A percentile compares a stretch with the other conserved stretches of the same genome.
These are phyloP conservation scores for Cephus rjabovi DNA, from an alignment of 2,888 invertebrate species.

Conservation along the genomic window DNA sequence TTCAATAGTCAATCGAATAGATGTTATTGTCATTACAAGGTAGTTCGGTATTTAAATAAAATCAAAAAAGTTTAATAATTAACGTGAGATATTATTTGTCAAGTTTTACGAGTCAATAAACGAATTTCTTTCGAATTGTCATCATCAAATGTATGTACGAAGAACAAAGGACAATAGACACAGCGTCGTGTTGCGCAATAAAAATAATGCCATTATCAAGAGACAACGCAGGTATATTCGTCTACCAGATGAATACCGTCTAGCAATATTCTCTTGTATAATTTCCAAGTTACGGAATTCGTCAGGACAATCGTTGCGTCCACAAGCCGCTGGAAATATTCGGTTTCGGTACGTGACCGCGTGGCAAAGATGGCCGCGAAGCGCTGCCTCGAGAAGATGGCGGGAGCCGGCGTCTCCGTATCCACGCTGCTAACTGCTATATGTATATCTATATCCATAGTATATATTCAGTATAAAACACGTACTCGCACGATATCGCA, in stretches of 20 bases:
- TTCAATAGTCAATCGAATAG: background rate
- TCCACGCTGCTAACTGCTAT: slow-evolving; percentile 3
- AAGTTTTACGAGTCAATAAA: background rate
- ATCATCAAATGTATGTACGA: background rate
- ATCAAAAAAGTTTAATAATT: background rate
- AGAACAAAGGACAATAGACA: background rate
- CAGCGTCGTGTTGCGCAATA: background rate
- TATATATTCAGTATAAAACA: background rate
- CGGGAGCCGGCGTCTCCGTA: slow-evolving; percentile 25
- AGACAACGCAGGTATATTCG: background rate
- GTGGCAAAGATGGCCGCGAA: slow-evolving; percentile 51
- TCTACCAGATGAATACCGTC: background rate
- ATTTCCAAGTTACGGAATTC: background rate
- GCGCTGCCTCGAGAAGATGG: slow-evolving; percentile 48
- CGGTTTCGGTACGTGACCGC: slow-evolving; percentile 26
- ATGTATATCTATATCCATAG: slow-evolving; percentile 1
- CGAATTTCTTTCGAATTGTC: background rate
- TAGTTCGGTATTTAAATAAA: background rate
- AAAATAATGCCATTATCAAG: background rate
- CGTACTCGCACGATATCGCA: background rate
- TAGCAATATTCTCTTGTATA: background rate
- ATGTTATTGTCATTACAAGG: background rate
- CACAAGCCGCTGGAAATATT: slow-evolving; percentile 9
- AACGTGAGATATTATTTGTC: background rate
- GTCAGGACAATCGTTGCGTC: background rate